Base-by-base conservation (phyloP, 2,113 vertebrate genomes). In the Nothoprocta perdicaria region DNA sequence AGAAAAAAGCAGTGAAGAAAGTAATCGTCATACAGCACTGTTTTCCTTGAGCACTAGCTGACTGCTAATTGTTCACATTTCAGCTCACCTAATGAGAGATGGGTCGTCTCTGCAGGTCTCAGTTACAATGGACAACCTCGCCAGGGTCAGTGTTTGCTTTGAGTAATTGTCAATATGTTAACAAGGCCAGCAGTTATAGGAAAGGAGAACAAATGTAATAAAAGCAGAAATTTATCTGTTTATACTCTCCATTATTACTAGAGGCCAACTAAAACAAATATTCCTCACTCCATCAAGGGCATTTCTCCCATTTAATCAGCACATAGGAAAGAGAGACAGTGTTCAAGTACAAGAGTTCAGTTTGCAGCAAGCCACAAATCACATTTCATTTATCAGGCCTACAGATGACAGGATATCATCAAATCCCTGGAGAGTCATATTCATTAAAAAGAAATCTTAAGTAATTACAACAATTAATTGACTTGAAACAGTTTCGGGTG, bases 401-500 rank as follows among this genome's bases (percentile, higher is more conserved):
- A 97, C 97, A 97, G 97, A 98, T 98, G 98, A 98, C 98, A 98
- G 98, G 97, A 97, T 98, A 98, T 97, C 97, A 98, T 97, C 88
- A 96, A 97, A 97, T 98, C 98, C 97, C 98, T 6, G 79, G 98
- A 98, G 98, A 98, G 97, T 96, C 97, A 97, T 98, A 98, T 98
- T 98, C 98, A 98, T 98, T 98, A 98, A 98, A 98, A 98, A 98
- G 98, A 98, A 98, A 98, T 98, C 98, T 98, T 98, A 98, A 98
- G 98, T 98, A 98, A 98, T 98, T 98, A 98, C 98, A 98, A 98
- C 98, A 98, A 98, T 98, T 98, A 98, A 98, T 98, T 98, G 98
- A 97, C 98, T 98, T 98, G 97, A 98, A 98, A 98, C 97, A 97
- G 98, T 98, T 98, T 98, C 96, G 97, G 96, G 97, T 98, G 97